Evolutionary conservation across 2,797 vertebrate genomes (phyloP), one percentile per base, ranked within the genome.

Genomic region (Tachyglossus aculeatus): DNA sequence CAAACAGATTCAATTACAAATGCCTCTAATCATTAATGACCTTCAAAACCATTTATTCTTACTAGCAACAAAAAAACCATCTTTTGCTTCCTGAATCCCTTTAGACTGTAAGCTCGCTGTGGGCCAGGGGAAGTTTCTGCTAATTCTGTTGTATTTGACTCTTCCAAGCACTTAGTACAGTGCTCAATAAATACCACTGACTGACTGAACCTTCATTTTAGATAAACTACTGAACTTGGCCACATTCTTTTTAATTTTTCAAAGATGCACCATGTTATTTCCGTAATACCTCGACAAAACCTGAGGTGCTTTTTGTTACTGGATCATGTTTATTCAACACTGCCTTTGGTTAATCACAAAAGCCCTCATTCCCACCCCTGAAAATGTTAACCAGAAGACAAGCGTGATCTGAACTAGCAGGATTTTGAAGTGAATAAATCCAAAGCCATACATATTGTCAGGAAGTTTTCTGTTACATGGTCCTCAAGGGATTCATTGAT

Each of bases 401-500:
- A n/a, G n/a, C n/a, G n/a, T n/a, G n/a, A n/a, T n/a, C n/a, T n/a
- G n/a, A n/a, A n/a, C n/a, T n/a, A n/a, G n/a, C n/a, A n/a, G n/a
- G n/a, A n/a, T n/a, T n/a, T n/a, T n/a, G n/a, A n/a, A n/a, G n/a
- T n/a, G n/a, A n/a, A n/a, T n/a, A n/a, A n/a, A n/a, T n/a, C n/a
- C n/a, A n/a, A n/a, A n/a, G n/a, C n/a, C n/a, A n/a, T n/a, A n/a
- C n/a, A n/a, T n/a, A n/a, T n/a, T n/a, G n/a, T n/a, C n/a, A n/a
- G n/a, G n/a, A 59, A 58, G 34, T 59, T 18, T 67, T 43, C 7
- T 65, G 69, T 45, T 57, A 51, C 45, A 78, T 0, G 15, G 12
- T 71, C 39, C 24, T 55, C 18, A 47, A 7, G 34, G 24, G 73
- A 51, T 3, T 81, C 62, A 71, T 71, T 67, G 67, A 64, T 40